These are phyloP conservation scores for Samia ricini DNA, from an alignment of 1,140 invertebrate species.

Conservation along the genomic window DNA sequence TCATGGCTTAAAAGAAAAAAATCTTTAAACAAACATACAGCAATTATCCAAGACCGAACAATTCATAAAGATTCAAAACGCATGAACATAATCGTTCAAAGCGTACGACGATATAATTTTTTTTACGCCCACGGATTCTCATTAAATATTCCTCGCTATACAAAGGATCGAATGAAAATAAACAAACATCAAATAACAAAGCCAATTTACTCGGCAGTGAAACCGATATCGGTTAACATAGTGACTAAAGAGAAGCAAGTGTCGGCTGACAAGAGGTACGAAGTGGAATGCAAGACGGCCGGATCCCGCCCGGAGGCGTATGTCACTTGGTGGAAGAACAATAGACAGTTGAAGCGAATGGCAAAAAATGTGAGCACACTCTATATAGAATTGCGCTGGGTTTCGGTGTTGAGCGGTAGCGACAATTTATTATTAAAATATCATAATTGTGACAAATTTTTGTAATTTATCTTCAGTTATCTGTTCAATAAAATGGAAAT, in stretches of 20 bases:
- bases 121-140: neutral
- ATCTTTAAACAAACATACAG: neutral
- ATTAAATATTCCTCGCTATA: neutral
- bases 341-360: slow-evolving; percentile 85
- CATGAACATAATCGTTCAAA: neutral
- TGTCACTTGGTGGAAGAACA: slow-evolving; percentile 93
- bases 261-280: slow-evolving; percentile 88
- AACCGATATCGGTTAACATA: slow-evolving; percentile 88
- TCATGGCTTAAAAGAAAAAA: neutral
- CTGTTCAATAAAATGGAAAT: too few species aligned
- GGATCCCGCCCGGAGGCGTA: slow-evolving; percentile 89
- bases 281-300: slow-evolving; percentile 89
- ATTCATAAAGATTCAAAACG: neutral
- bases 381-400: slow-evolving; percentile 8
- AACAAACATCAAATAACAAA: neutral
- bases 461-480: too few species aligned
- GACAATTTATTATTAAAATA: too few species aligned
- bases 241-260: slow-evolving; percentile 87
- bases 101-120: neutral
- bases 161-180: neutral
- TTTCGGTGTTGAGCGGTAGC: neutral
- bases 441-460: too few species aligned
- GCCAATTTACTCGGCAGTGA: slow-evolving; percentile 81
- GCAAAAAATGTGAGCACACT: slow-evolving; percentile 85
- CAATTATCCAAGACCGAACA: neutral